Base-by-base conservation (phyloP, 2,888 invertebrate genomes). In the Hyposoter didymator region DNA sequence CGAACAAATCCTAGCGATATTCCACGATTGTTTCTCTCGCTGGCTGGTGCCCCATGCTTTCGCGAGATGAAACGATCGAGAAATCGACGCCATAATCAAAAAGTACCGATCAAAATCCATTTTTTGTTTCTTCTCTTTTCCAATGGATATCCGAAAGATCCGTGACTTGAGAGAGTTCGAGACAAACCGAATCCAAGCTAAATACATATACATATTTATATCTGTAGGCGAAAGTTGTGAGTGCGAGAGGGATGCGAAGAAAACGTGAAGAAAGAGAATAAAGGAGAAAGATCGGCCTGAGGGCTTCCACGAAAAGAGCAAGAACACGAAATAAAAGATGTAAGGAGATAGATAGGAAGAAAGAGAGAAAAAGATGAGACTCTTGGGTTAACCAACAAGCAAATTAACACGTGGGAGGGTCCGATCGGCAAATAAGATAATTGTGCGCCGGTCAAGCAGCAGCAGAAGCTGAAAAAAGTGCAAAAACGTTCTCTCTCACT, bases 361-460 rank as follows among this genome's bases (percentile, higher is more conserved):
- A 80, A 86, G 84, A 84, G 86, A 67, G 78, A 52, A 75, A 49
- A 83, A 59, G 81, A 78, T 81, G 79, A 88, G 88, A 88, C 85
- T 87, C 87, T 80, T 79, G 89, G 89, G 90, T 92, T 91, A 91
- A 92, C 91, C 92, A 92, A 91, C 93, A 93, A 93, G 93, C 93
- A 93, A 93, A 93, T 93, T 93, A 93, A 93, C 93, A 93, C 93
- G 93, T 93, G 93, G 93, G 93, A 93, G 93, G 93, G 92, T 92
- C 92, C 90, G 93, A 93, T 93, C 92, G 92, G 91, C 88, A 89
- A 92, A 90, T 90, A 89, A 91, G 93, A 93, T 93, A 92, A 93
- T 90, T 90, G 90, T 90, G 89, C 89, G 84, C 82, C 86, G 86
- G 86, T 70, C 70, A 75, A 76, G 75, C 74, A 78, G 70, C 67